These are phyloP conservation scores for Craseonycteris thonglongyai DNA, from an alignment of 2,113 vertebrate species.

Conservation along the genomic window DNA sequence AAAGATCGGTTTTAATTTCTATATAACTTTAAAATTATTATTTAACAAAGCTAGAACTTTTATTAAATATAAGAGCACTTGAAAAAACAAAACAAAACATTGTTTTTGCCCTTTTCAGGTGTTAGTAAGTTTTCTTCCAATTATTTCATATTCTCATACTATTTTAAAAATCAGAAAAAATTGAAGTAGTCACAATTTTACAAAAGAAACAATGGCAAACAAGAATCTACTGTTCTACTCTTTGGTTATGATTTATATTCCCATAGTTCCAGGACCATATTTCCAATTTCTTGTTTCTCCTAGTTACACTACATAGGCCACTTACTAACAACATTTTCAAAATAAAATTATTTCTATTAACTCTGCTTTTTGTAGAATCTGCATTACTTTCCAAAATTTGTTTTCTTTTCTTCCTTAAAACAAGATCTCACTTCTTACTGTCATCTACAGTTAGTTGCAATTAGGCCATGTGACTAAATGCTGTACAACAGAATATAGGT, in stretches of 20 bases:
- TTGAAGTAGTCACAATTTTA: neutral
- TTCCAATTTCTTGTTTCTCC: neutral
- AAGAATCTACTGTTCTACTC: neutral
- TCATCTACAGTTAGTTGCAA: neutral
- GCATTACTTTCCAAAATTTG: neutral
- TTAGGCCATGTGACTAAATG: neutral
- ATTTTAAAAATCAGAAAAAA: neutral
- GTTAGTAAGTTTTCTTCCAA: neutral
- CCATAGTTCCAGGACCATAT: neutral
- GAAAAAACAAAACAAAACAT: neutral
- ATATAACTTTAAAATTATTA: neutral
- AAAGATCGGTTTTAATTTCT: neutral
- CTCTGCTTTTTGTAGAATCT: neutral
- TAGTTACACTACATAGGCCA: neutral
- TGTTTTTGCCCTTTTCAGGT: neutral
- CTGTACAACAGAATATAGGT: neutral
- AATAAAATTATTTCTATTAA: neutral
- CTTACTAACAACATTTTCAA: neutral
- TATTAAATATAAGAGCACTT: neutral
- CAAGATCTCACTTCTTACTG: neutral
- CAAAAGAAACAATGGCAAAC: neutral
- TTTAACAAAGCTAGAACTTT: neutral
- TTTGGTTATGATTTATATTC: neutral
- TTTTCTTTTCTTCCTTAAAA: neutral
- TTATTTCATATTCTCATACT: constrained; percentile 4